These are phyloP conservation scores for Ophion slaviceki DNA, from an alignment of 2,888 invertebrate species.

Conservation along the genomic window DNA sequence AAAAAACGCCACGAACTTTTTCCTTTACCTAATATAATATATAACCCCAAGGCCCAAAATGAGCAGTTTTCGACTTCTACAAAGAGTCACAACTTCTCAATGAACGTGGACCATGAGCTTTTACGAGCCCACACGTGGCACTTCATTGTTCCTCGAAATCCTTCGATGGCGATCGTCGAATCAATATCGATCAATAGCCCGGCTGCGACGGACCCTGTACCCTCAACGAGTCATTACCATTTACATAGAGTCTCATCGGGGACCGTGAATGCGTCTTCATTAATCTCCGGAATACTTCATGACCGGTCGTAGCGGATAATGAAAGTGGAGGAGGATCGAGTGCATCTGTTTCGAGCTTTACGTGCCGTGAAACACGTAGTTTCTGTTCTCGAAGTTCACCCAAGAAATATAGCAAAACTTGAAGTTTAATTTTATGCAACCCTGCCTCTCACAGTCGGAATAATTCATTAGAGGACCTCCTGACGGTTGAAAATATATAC, in stretches of 20 bases:
- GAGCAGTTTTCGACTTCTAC: no score
- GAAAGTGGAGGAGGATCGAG: conserved; percentile 23
- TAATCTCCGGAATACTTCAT: conserved; percentile 8
- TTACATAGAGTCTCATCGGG: conserved; percentile 12
- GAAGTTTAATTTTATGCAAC: conserved; percentile 67
- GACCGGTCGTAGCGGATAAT: conserved; percentile 31
- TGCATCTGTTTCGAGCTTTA: conserved; percentile 41
- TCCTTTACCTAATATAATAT: no score
- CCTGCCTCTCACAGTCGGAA: conserved; percentile 57
- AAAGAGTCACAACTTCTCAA: no score
- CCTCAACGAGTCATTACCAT: conserved; percentile 14
- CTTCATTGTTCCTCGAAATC: neutral
- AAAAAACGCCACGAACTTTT: no score
- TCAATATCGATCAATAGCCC: neutral
- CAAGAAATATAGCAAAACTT: conserved; percentile 49
- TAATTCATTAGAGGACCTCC: conserved; percentile 64
- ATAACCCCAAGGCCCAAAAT: no score
- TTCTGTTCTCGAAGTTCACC: conserved; percentile 45
- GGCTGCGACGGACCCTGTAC: neutral
- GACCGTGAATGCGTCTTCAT: conserved; percentile 37
- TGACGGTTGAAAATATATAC: neutral
- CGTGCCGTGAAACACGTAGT: conserved; percentile 30
- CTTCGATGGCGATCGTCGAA: neutral
- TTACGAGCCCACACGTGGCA: no score
- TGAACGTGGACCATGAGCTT: no score